Conservation (phyloP, 2,113 vertebrate genomes). For the Callithrix jacchus region DNA sequence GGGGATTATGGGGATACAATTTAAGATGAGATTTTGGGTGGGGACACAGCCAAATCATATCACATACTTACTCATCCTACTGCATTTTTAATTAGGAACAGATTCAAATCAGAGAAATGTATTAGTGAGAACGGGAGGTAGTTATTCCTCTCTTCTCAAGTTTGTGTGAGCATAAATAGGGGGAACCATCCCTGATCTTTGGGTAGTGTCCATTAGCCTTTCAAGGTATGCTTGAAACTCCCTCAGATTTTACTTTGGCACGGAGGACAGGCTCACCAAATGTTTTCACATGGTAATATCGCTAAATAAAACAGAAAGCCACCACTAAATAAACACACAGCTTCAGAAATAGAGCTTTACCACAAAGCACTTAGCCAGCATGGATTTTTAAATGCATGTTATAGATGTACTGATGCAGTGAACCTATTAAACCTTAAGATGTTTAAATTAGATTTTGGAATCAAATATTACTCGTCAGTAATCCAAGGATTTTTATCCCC, state of each 20-base stretch:
- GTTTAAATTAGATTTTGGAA: slow-evolving; percentile 22
- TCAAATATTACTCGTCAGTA: neutral
- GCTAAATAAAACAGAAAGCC: neutral
- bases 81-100: neutral
- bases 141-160: neutral
- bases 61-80: neutral
- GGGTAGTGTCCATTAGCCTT: neutral
- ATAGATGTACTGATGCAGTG: neutral
- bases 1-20: too few relatives aligned
- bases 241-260: neutral
- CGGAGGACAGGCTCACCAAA: neutral
- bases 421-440: neutral
- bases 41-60: too few relatives aligned
- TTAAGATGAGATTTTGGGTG: too few relatives aligned
- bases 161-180: neutral
- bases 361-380: neutral
- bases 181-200: neutral
- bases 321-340: neutral
- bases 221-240: neutral
- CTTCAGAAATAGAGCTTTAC: neutral
- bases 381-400: neutral
- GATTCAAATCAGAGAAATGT: neutral
- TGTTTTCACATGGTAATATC: neutral
- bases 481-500: neutral
- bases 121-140: neutral